Conservation (phyloP, 2,888 invertebrate species). For the Amphiduros pacificus region DNA sequence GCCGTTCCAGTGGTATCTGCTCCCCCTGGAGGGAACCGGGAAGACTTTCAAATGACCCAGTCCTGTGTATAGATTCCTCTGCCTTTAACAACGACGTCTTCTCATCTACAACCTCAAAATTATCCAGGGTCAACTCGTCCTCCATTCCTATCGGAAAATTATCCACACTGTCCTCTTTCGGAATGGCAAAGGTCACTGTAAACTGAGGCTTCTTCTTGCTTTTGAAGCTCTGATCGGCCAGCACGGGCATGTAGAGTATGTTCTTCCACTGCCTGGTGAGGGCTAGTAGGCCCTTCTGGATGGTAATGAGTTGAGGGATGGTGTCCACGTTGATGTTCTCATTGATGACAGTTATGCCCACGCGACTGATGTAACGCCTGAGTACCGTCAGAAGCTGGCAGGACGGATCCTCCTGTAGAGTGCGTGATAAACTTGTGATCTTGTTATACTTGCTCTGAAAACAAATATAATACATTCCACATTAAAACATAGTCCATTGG, state of each 20-base stretch:
- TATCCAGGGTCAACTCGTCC: slow-evolving; percentile 41
- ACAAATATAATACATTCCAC: no score
- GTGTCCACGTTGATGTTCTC: slow-evolving; percentile 80
- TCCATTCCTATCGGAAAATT: slow-evolving; percentile 20
- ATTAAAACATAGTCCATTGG: no score
- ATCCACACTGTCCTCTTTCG: slow-evolving; percentile 40
- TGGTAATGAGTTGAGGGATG: slow-evolving; percentile 82
- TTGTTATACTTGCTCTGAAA: slow-evolving; percentile 85
- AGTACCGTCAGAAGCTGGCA: slow-evolving; percentile 89
- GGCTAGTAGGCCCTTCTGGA: slow-evolving; percentile 93
- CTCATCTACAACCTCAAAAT: slow-evolving; percentile 73
- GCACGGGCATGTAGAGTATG: slow-evolving; percentile 86
- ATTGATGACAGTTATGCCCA: slow-evolving; percentile 76
- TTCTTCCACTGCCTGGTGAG: slow-evolving; percentile 96
- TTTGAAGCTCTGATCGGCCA: slow-evolving; percentile 82
- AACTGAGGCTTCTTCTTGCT: slow-evolving; percentile 67
- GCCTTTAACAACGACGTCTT: slow-evolving; percentile 71
- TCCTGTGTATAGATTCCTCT: slow-evolving; percentile 51
- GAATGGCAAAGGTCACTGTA: slow-evolving; percentile 84
- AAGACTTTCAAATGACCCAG: slow-evolving; percentile 20
- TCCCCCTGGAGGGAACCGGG: not conserved
- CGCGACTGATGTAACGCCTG: slow-evolving; percentile 67
- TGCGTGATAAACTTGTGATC: slow-evolving; percentile 77
- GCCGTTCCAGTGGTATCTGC: not conserved
- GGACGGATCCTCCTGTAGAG: slow-evolving; percentile 92